Conservation (phyloP, 2,888 invertebrate genomes). For the Pardosa pseudoannulata region DNA sequence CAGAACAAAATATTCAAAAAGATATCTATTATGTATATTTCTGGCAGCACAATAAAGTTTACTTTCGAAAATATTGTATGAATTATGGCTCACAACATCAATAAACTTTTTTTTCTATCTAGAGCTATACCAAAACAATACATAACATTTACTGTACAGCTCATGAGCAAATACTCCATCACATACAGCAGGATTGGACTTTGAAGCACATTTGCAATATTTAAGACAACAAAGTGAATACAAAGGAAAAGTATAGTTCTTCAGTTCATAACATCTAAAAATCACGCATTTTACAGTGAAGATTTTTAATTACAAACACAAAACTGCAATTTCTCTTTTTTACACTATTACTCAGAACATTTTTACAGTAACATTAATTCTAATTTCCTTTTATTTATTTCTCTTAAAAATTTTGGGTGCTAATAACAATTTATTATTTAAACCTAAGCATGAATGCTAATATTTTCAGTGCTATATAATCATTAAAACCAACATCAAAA, state of each 20-base stretch:
- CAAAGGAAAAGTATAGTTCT: background rate
- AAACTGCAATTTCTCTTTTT: background rate
- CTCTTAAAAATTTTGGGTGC: too few species aligned
- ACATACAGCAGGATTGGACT: conserved; percentile 13
- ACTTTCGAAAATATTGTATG: background rate
- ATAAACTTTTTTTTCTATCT: background rate
- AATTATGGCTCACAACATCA: conserved; percentile 1
- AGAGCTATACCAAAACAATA: conserved; percentile 7
- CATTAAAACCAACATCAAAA: background rate
- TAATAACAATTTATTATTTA: background rate
- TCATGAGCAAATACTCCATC: conserved; percentile 16
- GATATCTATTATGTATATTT: background rate
- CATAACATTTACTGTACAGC: background rate
- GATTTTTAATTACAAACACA: background rate
- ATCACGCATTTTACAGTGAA: background rate
- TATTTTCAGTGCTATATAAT: background rate
- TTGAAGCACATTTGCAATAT: background rate
- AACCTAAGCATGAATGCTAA: background rate
- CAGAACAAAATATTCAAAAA: background rate
- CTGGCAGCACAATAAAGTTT: conserved; percentile 9
- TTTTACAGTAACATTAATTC: background rate
- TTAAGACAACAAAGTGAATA: background rate
- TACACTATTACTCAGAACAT: background rate
- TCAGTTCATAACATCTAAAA: background rate
- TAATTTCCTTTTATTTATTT: too few species aligned